These are phyloP conservation scores for Uromys caudimaculatus DNA, from an alignment of 2,797 vertebrate genomes.

Conservation along the genomic window DNA sequence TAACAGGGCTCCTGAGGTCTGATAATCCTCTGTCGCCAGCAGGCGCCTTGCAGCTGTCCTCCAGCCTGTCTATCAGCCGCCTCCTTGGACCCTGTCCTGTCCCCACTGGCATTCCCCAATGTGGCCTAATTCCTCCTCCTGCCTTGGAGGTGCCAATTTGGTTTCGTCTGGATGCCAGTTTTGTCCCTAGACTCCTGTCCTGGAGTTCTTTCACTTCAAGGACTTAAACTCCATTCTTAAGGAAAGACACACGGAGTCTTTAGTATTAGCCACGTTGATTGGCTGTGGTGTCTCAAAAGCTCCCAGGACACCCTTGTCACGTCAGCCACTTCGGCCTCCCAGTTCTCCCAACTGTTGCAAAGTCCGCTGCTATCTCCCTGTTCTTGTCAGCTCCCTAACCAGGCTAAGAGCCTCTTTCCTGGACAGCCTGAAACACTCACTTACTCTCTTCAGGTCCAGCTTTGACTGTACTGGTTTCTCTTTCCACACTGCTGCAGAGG, in stretches of 20 bases:
- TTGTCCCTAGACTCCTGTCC: neutral
- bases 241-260: neutral
- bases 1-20: neutral
- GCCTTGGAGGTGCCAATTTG: neutral
- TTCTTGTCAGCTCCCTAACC: neutral
- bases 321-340: neutral
- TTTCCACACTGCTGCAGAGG: neutral
- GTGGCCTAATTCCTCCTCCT: neutral
- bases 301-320: neutral
- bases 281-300: neutral
- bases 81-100: neutral
- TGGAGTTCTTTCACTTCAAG: neutral
- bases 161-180: neutral
- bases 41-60: conserved; percentile 57
- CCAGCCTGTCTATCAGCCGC: neutral
- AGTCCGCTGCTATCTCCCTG: neutral
- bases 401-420: neutral
- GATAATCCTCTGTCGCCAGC: conserved; percentile 54
- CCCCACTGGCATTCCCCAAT: neutral
- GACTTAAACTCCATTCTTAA: neutral
- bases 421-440: neutral
- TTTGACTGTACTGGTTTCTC: neutral
- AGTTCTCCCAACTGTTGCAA: neutral
- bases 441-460: neutral
- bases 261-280: neutral